Percentiles rank a stretch among this genome's conserved stretches.
These are phyloP conservation scores for Pelosia muscerda DNA, from an alignment of 2,888 invertebrate genomes.

Conservation along the genomic window DNA sequence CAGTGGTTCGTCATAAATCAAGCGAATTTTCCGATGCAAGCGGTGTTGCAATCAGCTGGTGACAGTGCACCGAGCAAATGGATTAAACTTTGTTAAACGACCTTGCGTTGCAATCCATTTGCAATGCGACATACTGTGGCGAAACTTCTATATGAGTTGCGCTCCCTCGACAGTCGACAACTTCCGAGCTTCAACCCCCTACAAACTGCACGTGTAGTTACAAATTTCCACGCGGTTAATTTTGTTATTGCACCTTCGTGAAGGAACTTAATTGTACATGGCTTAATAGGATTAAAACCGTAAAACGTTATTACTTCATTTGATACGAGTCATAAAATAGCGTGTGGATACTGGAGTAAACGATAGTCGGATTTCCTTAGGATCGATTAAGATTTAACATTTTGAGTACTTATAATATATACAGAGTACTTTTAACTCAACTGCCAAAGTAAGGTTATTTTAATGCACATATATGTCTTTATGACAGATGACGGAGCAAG, in stretches of 20 bases:
- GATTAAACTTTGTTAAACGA: constrained; percentile 85
- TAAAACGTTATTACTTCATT: constrained; percentile 57
- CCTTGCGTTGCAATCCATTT: constrained; percentile 82
- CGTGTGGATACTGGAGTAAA: constrained; percentile 32
- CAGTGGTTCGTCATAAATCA: constrained; percentile 69
- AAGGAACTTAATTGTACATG: constrained; percentile 58
- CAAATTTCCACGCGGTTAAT: constrained; percentile 68
- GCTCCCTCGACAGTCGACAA: constrained; percentile 32
- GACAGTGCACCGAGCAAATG: constrained; percentile 75
- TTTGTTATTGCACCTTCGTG: constrained; percentile 64
- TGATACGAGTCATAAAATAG: constrained; percentile 53
- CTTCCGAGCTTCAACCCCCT: constrained; percentile 39
- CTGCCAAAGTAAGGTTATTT: neutral
- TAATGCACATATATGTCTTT: neutral
- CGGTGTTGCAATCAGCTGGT: constrained; percentile 71
- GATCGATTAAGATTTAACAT: constrained; percentile 33
- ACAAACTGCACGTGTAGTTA: constrained; percentile 65
- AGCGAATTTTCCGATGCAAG: constrained; percentile 69
- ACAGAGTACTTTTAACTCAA: constrained; percentile 7
- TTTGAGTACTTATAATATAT: constrained; percentile 18
- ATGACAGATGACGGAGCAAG: too few relatives aligned
- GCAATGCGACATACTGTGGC: constrained; percentile 70
- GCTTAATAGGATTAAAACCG: constrained; percentile 59
- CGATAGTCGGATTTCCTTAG: constrained; percentile 36
- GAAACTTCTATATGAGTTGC: constrained; percentile 64